A percentile compares a stretch with the other conserved stretches of the same genome.
Conservation (phyloP, 2,888 invertebrate genomes). For the Acrobasis suavella region DNA sequence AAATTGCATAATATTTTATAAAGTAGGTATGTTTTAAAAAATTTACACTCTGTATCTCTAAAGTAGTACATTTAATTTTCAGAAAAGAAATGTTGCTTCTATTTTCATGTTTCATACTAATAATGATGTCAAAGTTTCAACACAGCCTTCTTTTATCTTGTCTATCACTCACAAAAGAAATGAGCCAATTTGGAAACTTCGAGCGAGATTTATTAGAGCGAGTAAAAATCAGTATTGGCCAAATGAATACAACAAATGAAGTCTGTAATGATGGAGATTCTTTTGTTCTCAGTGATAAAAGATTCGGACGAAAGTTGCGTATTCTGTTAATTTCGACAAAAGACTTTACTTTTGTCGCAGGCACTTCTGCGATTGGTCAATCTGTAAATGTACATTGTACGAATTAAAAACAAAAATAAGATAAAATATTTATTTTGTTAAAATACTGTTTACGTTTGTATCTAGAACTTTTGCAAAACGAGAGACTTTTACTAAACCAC, state of each 20-base stretch:
- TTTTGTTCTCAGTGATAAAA: conserved; percentile 26
- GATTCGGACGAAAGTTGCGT: conserved; percentile 24
- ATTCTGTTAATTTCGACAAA: conserved; percentile 21
- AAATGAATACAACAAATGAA: conserved; percentile 27
- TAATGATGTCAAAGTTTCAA: not conserved
- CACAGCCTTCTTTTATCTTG: not conserved
- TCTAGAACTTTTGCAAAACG: no score
- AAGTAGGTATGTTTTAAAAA: no score
- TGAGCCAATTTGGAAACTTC: conserved; percentile 6
- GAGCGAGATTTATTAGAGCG: conserved; percentile 23
- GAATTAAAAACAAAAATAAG: no score
- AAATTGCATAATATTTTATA: no score
- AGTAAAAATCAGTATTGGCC: conserved; percentile 23
- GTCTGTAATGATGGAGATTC: conserved; percentile 26
- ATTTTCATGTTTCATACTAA: not conserved
- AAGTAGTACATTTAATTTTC: no score
- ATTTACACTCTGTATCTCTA: no score
- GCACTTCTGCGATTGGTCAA: not conserved
- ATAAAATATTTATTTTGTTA: no score
- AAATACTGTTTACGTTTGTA: no score
- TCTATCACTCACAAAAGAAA: conserved; percentile 19
- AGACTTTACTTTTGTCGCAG: conserved; percentile 25
- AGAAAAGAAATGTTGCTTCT: not conserved
- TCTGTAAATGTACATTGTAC: not conserved
- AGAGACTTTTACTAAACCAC: no score